Evolutionary conservation across 2,888 invertebrate genomes (phyloP).

Genomic region (Hirtodrosophila duncani): DNA sequence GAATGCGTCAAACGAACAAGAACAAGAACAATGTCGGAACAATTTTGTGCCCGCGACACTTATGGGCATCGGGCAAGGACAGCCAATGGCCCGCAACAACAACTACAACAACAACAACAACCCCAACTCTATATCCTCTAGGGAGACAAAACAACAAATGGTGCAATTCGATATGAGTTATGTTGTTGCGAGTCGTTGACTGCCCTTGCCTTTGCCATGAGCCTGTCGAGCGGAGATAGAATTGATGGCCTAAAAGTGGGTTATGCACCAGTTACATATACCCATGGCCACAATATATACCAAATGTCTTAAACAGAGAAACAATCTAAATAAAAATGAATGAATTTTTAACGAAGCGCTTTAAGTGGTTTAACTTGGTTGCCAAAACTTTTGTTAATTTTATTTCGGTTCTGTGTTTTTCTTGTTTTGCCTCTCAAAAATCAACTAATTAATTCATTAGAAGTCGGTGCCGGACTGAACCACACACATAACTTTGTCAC

Average conservation of each 20-base stretch:
- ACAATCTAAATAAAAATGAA: conserved; percentile 17
- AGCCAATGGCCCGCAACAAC: conserved; percentile 33
- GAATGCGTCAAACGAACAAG: conserved; percentile 65
- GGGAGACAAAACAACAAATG: conserved; percentile 64
- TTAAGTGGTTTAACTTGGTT: conserved; percentile 25
- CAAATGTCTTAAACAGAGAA: conserved; percentile 6
- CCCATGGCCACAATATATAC: background rate
- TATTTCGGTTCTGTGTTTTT: background rate
- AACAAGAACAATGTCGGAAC: conserved; percentile 32
- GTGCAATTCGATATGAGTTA: conserved; percentile 65
- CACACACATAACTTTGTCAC: conserved; percentile 45
- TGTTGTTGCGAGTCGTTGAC: conserved; percentile 38
- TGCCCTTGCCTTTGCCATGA: conserved; percentile 49
- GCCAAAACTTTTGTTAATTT: conserved; percentile 4
- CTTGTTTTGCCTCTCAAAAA: conserved; percentile 25
- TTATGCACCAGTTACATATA: conserved; percentile 7
- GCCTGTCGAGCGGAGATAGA: conserved; percentile 18
- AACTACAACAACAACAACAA: conserved; percentile 20
- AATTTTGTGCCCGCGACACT: conserved; percentile 28
- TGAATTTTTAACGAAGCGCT: conserved; percentile 31
- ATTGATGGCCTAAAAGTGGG: conserved; percentile 46
- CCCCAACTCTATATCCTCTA: conserved; percentile 41
- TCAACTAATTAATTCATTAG: conserved; percentile 69
- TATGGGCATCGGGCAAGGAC: conserved; percentile 46
- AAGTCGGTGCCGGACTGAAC: conserved; percentile 13